Evolutionary conservation across 1,140 invertebrate genomes (phyloP).

Genomic region (Chironomus striatipennis): DNA sequence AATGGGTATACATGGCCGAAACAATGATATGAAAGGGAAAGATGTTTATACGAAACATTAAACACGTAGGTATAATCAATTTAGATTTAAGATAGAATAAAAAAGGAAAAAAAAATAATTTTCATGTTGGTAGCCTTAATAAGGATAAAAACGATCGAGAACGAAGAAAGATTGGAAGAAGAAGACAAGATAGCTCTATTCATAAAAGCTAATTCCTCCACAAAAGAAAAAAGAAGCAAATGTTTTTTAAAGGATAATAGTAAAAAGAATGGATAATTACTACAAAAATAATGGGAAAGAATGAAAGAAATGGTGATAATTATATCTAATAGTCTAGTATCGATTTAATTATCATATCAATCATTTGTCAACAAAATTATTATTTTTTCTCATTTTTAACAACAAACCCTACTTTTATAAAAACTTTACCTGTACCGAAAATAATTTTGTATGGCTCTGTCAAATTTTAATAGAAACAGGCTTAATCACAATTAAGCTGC

Average conservation of each 20-base stretch:
- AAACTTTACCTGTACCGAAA: no score
- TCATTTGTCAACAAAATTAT: constrained; percentile 16
- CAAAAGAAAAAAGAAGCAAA: neutral
- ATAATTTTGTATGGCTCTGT: no score
- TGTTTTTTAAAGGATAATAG: neutral
- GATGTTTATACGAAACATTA: constrained; percentile 24
- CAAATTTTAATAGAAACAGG: no score
- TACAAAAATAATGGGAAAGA: neutral
- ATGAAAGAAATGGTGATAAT: constrained; percentile 11
- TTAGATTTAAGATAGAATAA: neutral
- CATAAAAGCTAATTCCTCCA: neutral
- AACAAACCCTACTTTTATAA: neutral
- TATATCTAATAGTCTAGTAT: neutral
- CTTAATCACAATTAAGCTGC: no score
- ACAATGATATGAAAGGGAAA: neutral
- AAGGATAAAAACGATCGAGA: neutral
- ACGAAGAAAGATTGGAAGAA: no score
- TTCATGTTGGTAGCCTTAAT: neutral
- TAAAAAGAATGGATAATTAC: constrained; percentile 4
- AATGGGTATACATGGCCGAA: neutral
- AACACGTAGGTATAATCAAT: constrained; percentile 21
- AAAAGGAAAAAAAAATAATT: neutral
- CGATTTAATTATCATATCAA: constrained; percentile 22
- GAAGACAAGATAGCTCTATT: neutral
- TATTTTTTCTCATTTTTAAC: neutral